Evolutionary conservation across 2,113 vertebrate genomes (phyloP).

Genomic region (Caretta caretta): DNA sequence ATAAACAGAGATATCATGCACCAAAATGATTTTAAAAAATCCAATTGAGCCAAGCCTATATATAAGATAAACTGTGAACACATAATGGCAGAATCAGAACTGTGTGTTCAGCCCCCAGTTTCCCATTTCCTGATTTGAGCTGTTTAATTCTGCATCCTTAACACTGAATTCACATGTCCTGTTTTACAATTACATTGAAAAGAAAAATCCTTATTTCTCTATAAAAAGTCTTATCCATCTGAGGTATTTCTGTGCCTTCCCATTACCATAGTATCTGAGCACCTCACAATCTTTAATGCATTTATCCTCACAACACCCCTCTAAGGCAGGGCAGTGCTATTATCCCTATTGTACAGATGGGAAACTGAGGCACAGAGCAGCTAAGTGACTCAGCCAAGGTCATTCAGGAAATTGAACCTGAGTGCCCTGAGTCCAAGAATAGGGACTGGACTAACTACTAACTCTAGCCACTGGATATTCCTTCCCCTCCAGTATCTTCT

Average conservation of each 20-base stretch:
- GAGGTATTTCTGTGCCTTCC: background rate
- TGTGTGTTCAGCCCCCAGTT: background rate
- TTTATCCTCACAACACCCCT: background rate
- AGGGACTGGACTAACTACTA: background rate
- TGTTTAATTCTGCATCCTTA: background rate
- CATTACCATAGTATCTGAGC: background rate
- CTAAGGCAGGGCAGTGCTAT: background rate
- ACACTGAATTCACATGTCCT: background rate
- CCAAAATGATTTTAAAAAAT: no score
- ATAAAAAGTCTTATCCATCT: no score
- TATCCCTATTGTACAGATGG: background rate
- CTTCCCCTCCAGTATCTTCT: background rate
- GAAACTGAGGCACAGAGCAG: background rate
- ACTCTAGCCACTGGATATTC: fast-evolving
- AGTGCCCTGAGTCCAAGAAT: background rate
- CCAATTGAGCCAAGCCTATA: background rate
- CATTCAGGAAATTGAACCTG: background rate
- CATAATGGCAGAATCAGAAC: no score
- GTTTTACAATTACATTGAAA: background rate
- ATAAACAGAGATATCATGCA: no score
- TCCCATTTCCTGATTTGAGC: background rate
- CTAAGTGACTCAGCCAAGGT: background rate
- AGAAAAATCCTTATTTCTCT: background rate
- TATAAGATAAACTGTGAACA: background rate
- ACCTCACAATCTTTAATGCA: background rate